Evolutionary conservation across 2,888 invertebrate species (phyloP).

Genomic region (Cephus sareptanus): DNA sequence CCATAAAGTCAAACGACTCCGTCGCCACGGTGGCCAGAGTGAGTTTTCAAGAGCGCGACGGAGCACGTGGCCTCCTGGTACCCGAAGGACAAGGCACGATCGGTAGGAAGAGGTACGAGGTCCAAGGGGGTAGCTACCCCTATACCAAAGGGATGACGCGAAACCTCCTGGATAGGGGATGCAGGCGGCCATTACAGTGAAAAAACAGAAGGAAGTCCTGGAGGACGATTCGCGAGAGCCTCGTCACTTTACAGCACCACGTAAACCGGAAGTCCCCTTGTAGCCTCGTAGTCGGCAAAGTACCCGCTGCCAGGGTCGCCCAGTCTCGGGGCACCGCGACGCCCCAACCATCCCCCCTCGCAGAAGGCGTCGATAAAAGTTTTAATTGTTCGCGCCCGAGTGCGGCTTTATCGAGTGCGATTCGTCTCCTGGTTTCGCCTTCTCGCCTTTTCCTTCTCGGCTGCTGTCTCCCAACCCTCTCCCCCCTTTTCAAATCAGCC

Average conservation of each 20-base stretch:
- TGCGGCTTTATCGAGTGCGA: constrained; percentile 27
- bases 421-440: not conserved
- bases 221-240: constrained; percentile 26
- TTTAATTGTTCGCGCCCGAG: constrained; percentile 51
- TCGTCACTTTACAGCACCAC: constrained; percentile 47
- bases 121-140: no score
- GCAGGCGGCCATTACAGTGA: not conserved
- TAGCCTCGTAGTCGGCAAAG: no score
- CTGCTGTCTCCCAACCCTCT: no score
- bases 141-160: no score
- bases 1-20: no score
- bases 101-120: no score
- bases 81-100: not conserved
- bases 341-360: constrained; percentile 1
- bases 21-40: not conserved
- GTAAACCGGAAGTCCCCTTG: constrained; percentile 51
- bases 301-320: constrained; percentile 30
- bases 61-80: not conserved
- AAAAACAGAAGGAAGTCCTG: not conserved
- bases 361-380: constrained; percentile 52
- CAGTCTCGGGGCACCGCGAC: constrained; percentile 11
- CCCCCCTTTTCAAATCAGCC: not conserved
- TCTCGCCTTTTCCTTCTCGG: no score
- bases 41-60: constrained; percentile 14
- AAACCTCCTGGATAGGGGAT: no score